These are phyloP conservation scores for Helleia helle DNA, from an alignment of 2,888 invertebrate genomes.

Conservation along the genomic window DNA sequence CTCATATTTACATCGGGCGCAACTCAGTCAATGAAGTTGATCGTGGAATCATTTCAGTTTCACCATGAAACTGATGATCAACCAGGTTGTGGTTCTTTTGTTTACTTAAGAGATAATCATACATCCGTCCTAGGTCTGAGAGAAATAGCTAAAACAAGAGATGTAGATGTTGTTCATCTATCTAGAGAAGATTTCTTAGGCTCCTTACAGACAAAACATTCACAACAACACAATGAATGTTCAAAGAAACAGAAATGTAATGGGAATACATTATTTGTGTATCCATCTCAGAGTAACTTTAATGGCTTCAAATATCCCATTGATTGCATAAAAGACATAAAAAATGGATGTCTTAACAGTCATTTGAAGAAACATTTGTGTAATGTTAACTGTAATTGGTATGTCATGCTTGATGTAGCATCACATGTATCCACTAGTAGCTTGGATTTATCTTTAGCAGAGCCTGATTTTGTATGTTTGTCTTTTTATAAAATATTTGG, in stretches of 20 bases:
- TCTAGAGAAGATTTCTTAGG: conserved; percentile 72
- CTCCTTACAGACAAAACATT: conserved; percentile 27
- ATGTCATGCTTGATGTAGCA: conserved; percentile 90
- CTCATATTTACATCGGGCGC: conserved; percentile 96
- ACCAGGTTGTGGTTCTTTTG: conserved; percentile 75
- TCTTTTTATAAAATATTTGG: conserved; percentile 98
- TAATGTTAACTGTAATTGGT: conserved; percentile 74
- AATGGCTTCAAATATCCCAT: conserved; percentile 93
- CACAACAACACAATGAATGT: conserved; percentile 13
- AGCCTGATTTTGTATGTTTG: conserved; percentile 91
- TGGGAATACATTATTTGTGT: conserved; percentile 79
- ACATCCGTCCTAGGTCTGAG: conserved; percentile 96
- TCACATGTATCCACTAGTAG: conserved; percentile 83
- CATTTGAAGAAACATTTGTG: conserved; percentile 45
- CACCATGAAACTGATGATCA: conserved; percentile 30
- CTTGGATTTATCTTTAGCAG: conserved; percentile 79
- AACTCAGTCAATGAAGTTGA: conserved; percentile 87
- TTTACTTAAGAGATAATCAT: conserved; percentile 92
- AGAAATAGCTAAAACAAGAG: conserved; percentile 77
- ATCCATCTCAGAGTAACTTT: conserved; percentile 96
- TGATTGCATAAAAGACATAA: conserved; percentile 77
- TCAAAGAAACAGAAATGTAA: conserved; percentile 29
- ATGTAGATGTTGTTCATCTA: conserved; percentile 72
- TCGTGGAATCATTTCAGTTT: conserved; percentile 88
- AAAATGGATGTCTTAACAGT: conserved; percentile 71